phyloP scores from a whole-genome alignment of 2,797 vertebrate species.

The Apodemus agrarius region DNA sequence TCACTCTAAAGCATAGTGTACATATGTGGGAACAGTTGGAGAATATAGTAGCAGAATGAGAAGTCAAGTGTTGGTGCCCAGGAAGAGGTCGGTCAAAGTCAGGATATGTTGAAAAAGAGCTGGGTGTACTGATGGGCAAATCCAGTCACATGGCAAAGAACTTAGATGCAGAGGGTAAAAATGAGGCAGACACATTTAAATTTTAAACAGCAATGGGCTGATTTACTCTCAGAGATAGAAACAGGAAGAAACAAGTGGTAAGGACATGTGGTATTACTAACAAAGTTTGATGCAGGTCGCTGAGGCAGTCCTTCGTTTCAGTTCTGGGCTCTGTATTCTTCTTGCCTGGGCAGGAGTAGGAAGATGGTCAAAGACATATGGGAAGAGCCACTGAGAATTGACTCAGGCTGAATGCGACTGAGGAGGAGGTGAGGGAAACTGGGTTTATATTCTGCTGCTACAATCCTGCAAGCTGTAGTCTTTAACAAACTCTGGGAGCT shows the following conservation, averaged over 20 bases:
- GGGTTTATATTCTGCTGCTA: background rate
- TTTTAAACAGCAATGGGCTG: background rate
- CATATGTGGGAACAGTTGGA: background rate
- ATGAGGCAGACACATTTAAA: background rate
- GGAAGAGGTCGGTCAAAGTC: background rate
- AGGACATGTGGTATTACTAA: rapidly evolving
- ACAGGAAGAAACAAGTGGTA: background rate
- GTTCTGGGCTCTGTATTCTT: background rate
- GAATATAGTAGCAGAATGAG: background rate
- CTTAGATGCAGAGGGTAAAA: background rate
- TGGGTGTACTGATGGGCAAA: background rate
- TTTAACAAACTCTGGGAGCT: background rate
- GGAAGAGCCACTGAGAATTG: background rate
- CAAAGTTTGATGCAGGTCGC: background rate
- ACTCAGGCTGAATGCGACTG: background rate
- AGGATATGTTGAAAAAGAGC: background rate
- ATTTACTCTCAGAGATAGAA: background rate
- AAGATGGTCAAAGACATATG: background rate
- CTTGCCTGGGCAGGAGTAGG: background rate
- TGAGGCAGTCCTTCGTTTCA: background rate
- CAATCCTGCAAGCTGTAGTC: background rate
- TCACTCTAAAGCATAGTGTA: background rate
- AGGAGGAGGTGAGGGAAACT: background rate
- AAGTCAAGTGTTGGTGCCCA: background rate
- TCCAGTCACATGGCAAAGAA: background rate